Conservation (phyloP, 2,888 invertebrate genomes). For the Eupeodes luniger region DNA sequence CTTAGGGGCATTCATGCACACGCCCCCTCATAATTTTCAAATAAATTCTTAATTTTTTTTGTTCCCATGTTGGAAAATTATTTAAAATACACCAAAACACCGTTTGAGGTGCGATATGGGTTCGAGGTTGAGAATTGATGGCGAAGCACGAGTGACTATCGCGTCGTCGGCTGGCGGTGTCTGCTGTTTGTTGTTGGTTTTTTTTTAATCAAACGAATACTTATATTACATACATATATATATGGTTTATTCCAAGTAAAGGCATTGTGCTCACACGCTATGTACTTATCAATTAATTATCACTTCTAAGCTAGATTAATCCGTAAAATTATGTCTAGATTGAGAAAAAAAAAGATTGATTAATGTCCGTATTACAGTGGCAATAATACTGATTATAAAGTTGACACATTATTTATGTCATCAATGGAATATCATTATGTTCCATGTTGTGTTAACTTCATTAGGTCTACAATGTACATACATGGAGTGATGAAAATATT, state of each 20-base stretch:
- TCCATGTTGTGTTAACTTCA: slow-evolving; percentile 52
- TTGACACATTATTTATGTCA: slow-evolving; percentile 50
- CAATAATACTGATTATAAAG: slow-evolving; percentile 23
- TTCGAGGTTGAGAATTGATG: slow-evolving; percentile 1
- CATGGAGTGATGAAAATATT: slow-evolving; percentile 49
- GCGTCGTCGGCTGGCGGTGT: background rate
- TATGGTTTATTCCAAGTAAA: background rate
- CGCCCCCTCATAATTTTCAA: slow-evolving; percentile 60
- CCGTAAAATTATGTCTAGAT: slow-evolving; percentile 46
- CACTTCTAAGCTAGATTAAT: slow-evolving; percentile 45
- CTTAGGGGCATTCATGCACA: slow-evolving; percentile 51
- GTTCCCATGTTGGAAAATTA: slow-evolving; percentile 19
- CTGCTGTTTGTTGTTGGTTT: background rate
- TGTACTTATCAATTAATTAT: slow-evolving; percentile 62
- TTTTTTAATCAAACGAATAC: background rate
- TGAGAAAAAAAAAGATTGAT: slow-evolving; percentile 18
- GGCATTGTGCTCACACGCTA: slow-evolving; percentile 36
- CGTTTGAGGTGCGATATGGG: slow-evolving; percentile 55
- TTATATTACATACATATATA: background rate
- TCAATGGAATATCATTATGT: slow-evolving; percentile 52
- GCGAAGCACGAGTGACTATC: too few relatives aligned
- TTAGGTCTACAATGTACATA: slow-evolving; percentile 2
- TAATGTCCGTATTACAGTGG: slow-evolving; percentile 47
- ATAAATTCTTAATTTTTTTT: slow-evolving; percentile 11
- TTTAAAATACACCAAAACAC: slow-evolving; percentile 20